These are phyloP conservation scores for Athripsodes cinereus DNA, from an alignment of 2,888 invertebrate species.

Conservation along the genomic window DNA sequence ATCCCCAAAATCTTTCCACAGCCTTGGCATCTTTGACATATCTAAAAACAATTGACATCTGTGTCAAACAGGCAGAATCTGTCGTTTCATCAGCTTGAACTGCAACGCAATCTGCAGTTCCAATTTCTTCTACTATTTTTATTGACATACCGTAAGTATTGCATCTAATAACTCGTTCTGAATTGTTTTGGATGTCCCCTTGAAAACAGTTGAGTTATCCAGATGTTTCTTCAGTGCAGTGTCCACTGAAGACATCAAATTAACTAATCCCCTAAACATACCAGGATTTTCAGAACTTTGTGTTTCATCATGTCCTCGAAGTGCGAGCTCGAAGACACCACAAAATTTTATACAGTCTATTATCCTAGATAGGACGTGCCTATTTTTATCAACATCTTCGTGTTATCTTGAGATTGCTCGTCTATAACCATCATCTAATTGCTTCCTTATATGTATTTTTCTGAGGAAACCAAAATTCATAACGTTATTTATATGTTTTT, in stretches of 20 bases:
- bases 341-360: slow-evolving; percentile 33
- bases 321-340: slow-evolving; percentile 31
- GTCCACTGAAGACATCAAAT: slow-evolving; percentile 31
- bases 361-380: slow-evolving; percentile 29
- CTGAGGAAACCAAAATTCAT: slow-evolving; percentile 13
- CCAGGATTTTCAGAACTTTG: slow-evolving; percentile 28
- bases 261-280: slow-evolving; percentile 30
- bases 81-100: slow-evolving; percentile 31
- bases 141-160: slow-evolving; percentile 30
- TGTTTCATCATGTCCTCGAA: slow-evolving; percentile 31
- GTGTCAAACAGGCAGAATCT: slow-evolving; percentile 28
- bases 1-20: slow-evolving; percentile 30
- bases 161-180: slow-evolving; percentile 32
- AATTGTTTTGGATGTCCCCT: slow-evolving; percentile 31
- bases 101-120: slow-evolving; percentile 27
- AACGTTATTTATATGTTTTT: slow-evolving; percentile 24
- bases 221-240: slow-evolving; percentile 29
- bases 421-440: neutral
- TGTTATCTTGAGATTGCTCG: slow-evolving; percentile 23
- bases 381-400: slow-evolving; percentile 27
- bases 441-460: neutral
- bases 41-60: slow-evolving; percentile 30
- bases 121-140: slow-evolving; percentile 30
- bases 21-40: slow-evolving; percentile 29
- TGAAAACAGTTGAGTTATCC: slow-evolving; percentile 29